phyloP scores from a whole-genome alignment of 2,113 vertebrate species.

The Brachyistius frenatus region DNA sequence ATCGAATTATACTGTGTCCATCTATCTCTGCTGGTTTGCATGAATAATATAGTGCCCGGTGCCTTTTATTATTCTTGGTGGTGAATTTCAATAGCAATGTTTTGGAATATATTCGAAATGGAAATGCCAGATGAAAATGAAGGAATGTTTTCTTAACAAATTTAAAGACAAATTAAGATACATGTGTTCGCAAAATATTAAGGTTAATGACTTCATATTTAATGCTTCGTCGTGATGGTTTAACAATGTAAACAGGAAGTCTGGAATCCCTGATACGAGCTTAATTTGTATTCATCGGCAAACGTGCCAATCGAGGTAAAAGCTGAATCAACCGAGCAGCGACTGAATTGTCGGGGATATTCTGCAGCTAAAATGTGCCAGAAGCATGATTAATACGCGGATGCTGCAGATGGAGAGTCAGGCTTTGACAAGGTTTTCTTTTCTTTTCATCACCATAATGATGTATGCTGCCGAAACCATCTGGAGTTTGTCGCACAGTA shows the following conservation, averaged over 20 bases:
- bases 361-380: conserved; percentile 36
- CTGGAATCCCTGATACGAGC: conserved; percentile 23
- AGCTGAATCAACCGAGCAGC: conserved; percentile 52
- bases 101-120: neutral
- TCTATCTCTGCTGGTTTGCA: conserved; percentile 24
- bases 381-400: conserved; percentile 29
- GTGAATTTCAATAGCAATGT: conserved; percentile 1
- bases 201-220: conserved; percentile 37
- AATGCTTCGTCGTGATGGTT: conserved; percentile 5
- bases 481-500: conserved; percentile 26
- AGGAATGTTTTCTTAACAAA: conserved; percentile 11
- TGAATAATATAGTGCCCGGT: conserved; percentile 21
- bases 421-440: conserved; percentile 48
- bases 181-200: conserved; percentile 10
- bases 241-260: conserved; percentile 4
- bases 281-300: conserved; percentile 55
- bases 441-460: conserved; percentile 43
- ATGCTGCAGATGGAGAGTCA: conserved; percentile 58
- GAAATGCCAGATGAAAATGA: neutral
- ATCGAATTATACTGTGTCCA: conserved; percentile 49
- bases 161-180: conserved; percentile 17
- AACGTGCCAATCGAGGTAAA: conserved; percentile 40
- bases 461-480: conserved; percentile 43
- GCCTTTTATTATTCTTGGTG: conserved; percentile 17
- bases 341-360: conserved; percentile 48